Conservation (phyloP, 2,888 invertebrate genomes). For the Hyposoter dolosus region DNA sequence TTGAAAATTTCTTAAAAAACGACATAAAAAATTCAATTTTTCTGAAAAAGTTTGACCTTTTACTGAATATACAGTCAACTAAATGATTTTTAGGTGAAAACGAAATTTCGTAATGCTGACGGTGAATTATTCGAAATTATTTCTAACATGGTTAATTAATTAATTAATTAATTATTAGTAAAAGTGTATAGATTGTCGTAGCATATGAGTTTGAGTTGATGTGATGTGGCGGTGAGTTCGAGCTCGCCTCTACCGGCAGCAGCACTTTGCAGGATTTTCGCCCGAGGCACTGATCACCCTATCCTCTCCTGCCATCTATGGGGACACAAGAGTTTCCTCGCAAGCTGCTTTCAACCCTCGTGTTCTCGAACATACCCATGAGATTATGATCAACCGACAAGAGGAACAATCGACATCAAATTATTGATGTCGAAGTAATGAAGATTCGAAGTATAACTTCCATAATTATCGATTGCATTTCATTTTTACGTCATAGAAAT, state of each 20-base stretch:
- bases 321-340: conserved; percentile 8
- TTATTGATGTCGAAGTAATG: background rate
- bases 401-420: background rate
- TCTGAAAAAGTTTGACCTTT: too few relatives aligned
- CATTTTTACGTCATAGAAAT: too few relatives aligned
- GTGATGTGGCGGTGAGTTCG: conserved; percentile 44
- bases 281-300: conserved; percentile 1
- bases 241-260: conserved; percentile 44
- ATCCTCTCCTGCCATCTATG: conserved; percentile 55
- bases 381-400: background rate
- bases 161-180: too few relatives aligned
- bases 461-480: background rate
- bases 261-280: conserved; percentile 38
- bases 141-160: too few relatives aligned
- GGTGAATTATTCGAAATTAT: too few relatives aligned
- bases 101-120: background rate
- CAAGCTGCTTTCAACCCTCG: conserved; percentile 16
- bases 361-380: background rate
- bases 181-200: background rate
- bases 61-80: too few relatives aligned
- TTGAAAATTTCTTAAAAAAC: too few relatives aligned
- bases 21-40: too few relatives aligned
- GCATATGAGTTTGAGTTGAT: background rate
- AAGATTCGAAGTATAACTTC: background rate
- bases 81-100: too few relatives aligned